Evolutionary conservation across 2,797 vertebrate species (phyloP).

Genomic region (Xiphophorus birchmanni): DNA sequence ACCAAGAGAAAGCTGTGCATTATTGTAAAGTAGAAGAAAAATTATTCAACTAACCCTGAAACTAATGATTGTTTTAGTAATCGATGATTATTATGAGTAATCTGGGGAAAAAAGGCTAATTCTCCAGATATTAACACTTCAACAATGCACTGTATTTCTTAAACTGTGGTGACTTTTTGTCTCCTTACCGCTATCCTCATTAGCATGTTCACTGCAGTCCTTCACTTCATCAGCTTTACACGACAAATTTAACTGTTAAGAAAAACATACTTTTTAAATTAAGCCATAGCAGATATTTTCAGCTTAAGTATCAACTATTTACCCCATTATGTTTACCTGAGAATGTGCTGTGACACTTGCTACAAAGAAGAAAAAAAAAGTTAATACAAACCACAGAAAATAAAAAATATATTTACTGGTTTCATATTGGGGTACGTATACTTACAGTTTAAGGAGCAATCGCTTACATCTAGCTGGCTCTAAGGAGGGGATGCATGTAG

Average conservation of each 20-base stretch:
- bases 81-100: no score
- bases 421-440: background rate
- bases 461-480: slow-evolving; percentile 36
- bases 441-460: slow-evolving; percentile 52
- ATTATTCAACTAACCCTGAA: background rate
- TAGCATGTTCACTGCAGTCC: background rate
- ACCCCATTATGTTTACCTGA: slow-evolving; percentile 26
- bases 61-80: no score
- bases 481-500: slow-evolving; percentile 30
- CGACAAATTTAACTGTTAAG: slow-evolving; percentile 46
- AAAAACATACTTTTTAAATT: background rate
- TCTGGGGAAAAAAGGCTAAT: no score
- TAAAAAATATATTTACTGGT: background rate
- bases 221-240: background rate
- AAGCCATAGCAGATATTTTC: background rate
- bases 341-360: slow-evolving; percentile 35
- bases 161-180: background rate
- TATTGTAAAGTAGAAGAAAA: background rate
- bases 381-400: background rate
- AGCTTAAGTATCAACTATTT: background rate
- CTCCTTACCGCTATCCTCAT: slow-evolving; percentile 41
- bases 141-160: background rate
- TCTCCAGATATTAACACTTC: background rate
- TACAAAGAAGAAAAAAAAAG: slow-evolving; percentile 33
- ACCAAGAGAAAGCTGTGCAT: background rate